Base-by-base conservation (phyloP, 2,113 vertebrate genomes). In the Erpornis zantholeuca region DNA sequence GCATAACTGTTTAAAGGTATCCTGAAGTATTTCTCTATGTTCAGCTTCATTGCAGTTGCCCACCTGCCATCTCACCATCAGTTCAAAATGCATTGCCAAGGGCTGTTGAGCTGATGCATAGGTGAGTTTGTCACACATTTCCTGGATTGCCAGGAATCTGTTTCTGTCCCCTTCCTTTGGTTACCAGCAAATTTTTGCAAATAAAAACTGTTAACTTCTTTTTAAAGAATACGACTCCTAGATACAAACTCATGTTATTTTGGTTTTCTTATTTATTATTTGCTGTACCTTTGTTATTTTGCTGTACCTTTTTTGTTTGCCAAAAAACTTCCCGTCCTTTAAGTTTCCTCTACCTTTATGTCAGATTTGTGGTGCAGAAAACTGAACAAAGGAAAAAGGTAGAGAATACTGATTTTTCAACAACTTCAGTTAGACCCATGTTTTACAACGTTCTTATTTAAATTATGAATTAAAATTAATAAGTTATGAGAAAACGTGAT, bases 401-500 rank as follows among this genome's bases (percentile, higher is more conserved):
- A 57, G 29, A 86, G 52, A 91, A 92, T 79, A 84, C 49, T 76
- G 36, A 93, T 92, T 90, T 95, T 79, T 86, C 56, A 59, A 28
- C 12, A 38, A 20, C 36, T 88, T 72, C 69, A 76, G 23, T 53
- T 42, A 44, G 13, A 93, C 27, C 16, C 11, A 72, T 80, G 71
- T 92, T 96, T 76, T 92, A 96, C 79, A 92, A 79, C 3, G 14
- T 84, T 82, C 42, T 90, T 9, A n/a, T 92, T 77, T 95, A 90
- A 97, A 90, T 95, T 96, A 95, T 92, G n/a, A 71, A 96, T 93
- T 80, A 60, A 91, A 94, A 96, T 96, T 60, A 92, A 96, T 94
- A 96, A 90, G 68, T 93, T 79, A 93, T 97, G 72, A 90, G 56
- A 93, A 96, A 93, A 90, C 88, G 60, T 90, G 68, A 60, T 91